Evolutionary conservation across 1,140 invertebrate genomes (phyloP), one percentile per base, ranked within the genome.

Genomic region (Drosophila funebris): DNA sequence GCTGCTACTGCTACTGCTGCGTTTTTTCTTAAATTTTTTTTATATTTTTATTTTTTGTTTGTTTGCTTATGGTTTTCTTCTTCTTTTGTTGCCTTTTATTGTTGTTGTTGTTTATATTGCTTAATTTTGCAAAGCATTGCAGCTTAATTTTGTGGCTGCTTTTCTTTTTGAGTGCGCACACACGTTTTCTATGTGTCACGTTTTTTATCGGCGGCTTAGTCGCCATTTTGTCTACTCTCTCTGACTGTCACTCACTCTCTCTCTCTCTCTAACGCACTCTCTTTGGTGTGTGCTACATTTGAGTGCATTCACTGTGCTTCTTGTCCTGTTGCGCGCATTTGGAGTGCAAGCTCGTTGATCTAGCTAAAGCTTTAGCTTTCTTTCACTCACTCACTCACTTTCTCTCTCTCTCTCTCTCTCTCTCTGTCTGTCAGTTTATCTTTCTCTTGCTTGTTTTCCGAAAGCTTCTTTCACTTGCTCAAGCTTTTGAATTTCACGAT

Each of bases 181-280:
- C 79, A 72, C 54, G 7, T 58, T 70, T 53, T 53, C 20, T 24
- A 37, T 60, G 57, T 69, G 57, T 69, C 11, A 50, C 33, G 24
- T 22, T 75, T 78, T 67, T 61, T n/a, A n/a, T n/a, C 64, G 60
- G 31, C 54, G 54, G 70, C 66, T 57, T 69, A 73, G 57, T 8
- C 57, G 63, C 53, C 33, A 57, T 57, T 68, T 52, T 76, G 48
- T 50, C 14, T 41, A 20, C 46, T 41, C 48, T 67, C 68, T 57
- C 48, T 14, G 14, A 5, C 60, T 62, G 27, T 43, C 16, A 43
- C 31, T 33, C 31, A 31, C 1, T 61, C 57, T 56, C 54, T 58
- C 53, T 72, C 53, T 16, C 41, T 61, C 20, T 46, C 22, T 53
- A 11, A 20, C 33, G 8, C 44, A 16, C 64, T 33, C 54, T 4